Base-by-base conservation (phyloP, 2,797 vertebrate genomes). In the Triplophysa bombifrons region DNA sequence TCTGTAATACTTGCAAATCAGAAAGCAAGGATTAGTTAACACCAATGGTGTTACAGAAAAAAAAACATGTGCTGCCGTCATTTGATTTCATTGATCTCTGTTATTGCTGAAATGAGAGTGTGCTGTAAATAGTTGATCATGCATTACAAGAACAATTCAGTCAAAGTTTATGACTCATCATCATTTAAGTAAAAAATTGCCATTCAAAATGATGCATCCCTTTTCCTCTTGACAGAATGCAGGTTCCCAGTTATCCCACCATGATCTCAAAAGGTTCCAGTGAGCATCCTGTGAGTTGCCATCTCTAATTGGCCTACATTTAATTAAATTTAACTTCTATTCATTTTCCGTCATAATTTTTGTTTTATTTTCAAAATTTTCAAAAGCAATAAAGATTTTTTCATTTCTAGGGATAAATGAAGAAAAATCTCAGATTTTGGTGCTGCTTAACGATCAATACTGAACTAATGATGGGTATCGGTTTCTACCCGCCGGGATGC, bases 401-500 rank as follows among this genome's bases (percentile, higher is more conserved):
- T 4, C 7, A 73, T 14, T 50, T 63, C 22, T 2, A 0, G 9
- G 2, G 55, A 3, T 55, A 69, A 70, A 34, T 70, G 2, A 56
- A 25, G 17, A 27, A 17, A 30, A 9, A 2, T 34, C 17, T 10
- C 41, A 41, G 30, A 7, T 30, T 20, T 41, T 19, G 61, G 6
- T 25, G 13, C 61, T 46, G 10, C 41, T 78, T 61, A 14, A n/a
- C 10, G 56, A 71, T 71, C 60, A 75, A 69, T 80, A 46, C 60
- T 74, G 71, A 55, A 66, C 60, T 67, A 48, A 64, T 71, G 77
- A 74, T 73, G 76, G 79, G 66, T 74, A 78, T 82, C 71, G 73
- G 84, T 80, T 76, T 76, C 41, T 73, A 82, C 81, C 74, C 63
- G 77, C 63, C 74, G 55, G 66, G 77, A 63, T 75, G 83, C 80